phyloP scores from a whole-genome alignment of 1,140 invertebrate species.

The Drosophila miranda region DNA sequence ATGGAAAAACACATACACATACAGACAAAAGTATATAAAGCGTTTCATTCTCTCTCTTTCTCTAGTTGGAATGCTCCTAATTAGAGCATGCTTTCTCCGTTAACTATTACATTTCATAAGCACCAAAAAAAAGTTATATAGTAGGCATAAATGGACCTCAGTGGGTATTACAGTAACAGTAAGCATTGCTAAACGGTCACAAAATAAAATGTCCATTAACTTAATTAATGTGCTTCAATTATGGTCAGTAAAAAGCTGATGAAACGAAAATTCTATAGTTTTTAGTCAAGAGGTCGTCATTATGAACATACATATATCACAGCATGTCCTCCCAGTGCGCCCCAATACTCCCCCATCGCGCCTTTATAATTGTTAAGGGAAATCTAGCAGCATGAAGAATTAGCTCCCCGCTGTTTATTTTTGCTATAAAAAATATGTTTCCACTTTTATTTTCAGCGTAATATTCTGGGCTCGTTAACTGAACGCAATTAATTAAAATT shows the following conservation, averaged over 20 bases:
- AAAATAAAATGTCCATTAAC: slow-evolving; percentile 77
- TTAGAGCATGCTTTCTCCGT: not conserved
- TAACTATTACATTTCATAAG: slow-evolving; percentile 48
- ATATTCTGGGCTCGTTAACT: slow-evolving; percentile 12
- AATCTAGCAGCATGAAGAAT: slow-evolving; percentile 76
- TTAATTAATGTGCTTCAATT: slow-evolving; percentile 72
- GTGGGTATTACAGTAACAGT: slow-evolving; percentile 30
- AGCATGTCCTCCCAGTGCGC: slow-evolving; percentile 43
- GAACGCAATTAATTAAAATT: slow-evolving; percentile 81
- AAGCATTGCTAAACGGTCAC: slow-evolving; percentile 33
- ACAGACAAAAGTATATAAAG: too few species aligned
- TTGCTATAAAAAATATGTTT: slow-evolving; percentile 62
- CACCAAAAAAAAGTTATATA: slow-evolving; percentile 19
- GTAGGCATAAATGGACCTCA: not conserved
- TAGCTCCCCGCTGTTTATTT: slow-evolving; percentile 65
- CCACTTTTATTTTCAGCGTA: slow-evolving; percentile 5
- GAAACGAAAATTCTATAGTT: slow-evolving; percentile 68
- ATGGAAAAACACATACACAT: too few species aligned
- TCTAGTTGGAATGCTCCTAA: not conserved
- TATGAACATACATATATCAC: slow-evolving; percentile 47
- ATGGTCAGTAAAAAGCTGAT: slow-evolving; percentile 67
- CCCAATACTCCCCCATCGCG: not conserved
- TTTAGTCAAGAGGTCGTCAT: slow-evolving; percentile 73
- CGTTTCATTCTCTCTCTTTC: too few species aligned
- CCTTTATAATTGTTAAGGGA: slow-evolving; percentile 14